Evolutionary conservation across 2,797 vertebrate genomes (phyloP).

Genomic region (Champsocephalus esox): DNA sequence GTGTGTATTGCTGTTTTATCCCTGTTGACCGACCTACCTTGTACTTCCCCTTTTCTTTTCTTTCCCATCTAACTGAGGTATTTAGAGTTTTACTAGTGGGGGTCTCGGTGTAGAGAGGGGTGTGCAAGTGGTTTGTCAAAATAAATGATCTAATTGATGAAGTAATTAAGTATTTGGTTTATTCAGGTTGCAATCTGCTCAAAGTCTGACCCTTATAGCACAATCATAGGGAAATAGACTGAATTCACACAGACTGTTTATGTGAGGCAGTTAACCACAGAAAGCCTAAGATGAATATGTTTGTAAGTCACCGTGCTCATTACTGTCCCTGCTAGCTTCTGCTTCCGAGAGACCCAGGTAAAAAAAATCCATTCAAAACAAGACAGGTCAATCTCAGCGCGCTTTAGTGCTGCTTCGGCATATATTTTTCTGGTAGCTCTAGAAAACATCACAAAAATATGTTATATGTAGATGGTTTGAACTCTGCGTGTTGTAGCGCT

Average conservation of each 20-base stretch:
- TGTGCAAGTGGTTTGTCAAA: constrained; percentile 15
- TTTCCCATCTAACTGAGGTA: constrained; percentile 12
- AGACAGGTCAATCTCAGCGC: constrained; percentile 16
- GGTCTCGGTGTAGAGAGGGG: background rate
- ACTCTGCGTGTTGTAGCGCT: constrained; percentile 1
- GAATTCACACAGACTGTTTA: constrained; percentile 50
- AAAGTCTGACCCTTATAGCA: constrained; percentile 62
- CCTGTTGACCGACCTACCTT: constrained; percentile 45
- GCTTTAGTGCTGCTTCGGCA: constrained; percentile 31
- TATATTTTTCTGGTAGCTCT: constrained; percentile 17
- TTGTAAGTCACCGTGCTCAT: constrained; percentile 51
- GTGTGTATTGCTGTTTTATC: constrained; percentile 43
- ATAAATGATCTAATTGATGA: constrained; percentile 44
- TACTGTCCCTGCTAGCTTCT: constrained; percentile 32
- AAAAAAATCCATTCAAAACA: constrained; percentile 25
- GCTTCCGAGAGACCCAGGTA: constrained; percentile 24
- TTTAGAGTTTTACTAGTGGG: constrained; percentile 21
- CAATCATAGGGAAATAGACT: constrained; percentile 50
- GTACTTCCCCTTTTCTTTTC: constrained; percentile 14
- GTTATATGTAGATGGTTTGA: constrained; percentile 4
- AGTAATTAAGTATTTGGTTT: constrained; percentile 52
- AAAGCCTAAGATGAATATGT: constrained; percentile 49
- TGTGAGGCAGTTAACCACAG: constrained; percentile 50
- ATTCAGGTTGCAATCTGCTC: constrained; percentile 36
- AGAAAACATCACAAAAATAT: constrained; percentile 20